Evolutionary conservation across 35 echinoderm and acorn worm genomes (phyloP).

Genomic region (Apostichopus californicus): DNA sequence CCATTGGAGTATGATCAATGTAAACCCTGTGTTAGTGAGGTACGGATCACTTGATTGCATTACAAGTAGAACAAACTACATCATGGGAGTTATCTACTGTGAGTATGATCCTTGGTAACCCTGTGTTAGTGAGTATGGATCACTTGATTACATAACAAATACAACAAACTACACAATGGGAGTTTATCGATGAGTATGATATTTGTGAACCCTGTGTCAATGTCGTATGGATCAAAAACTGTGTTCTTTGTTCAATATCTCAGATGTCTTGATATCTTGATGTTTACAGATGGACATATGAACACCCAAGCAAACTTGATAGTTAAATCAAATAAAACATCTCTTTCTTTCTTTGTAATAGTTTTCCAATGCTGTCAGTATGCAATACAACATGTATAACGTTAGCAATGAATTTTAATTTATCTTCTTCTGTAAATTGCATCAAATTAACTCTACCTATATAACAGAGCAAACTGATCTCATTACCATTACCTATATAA

Average conservation of each 20-base stretch:
- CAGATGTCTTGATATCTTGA: too few species aligned
- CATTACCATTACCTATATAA: constrained; percentile 44
- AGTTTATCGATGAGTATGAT: too few species aligned
- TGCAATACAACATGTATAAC: not conserved
- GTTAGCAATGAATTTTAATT: not conserved
- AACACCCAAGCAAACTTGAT: not conserved
- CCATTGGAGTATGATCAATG: constrained; percentile 68
- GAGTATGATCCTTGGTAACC: constrained; percentile 60
- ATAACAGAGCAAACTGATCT: too few species aligned
- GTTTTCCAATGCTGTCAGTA: too few species aligned
- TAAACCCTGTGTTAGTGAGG: constrained; percentile 67
- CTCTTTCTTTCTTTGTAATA: too few species aligned
- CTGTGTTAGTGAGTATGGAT: constrained; percentile 60
- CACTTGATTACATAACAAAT: not conserved
- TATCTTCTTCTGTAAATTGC: constrained; percentile 63
- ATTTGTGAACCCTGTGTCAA: too few species aligned
- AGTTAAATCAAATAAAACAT: not conserved
- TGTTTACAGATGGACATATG: too few species aligned
- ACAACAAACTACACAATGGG: too few species aligned
- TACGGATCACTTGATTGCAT: constrained; percentile 42
- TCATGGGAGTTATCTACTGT: constrained; percentile 59
- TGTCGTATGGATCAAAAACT: too few species aligned
- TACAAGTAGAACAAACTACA: too few species aligned
- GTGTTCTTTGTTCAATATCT: too few species aligned
- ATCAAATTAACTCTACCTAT: constrained; percentile 72